Base-by-base conservation (phyloP, 2,113 vertebrate genomes). In the Tragelaphus buxtoni region DNA sequence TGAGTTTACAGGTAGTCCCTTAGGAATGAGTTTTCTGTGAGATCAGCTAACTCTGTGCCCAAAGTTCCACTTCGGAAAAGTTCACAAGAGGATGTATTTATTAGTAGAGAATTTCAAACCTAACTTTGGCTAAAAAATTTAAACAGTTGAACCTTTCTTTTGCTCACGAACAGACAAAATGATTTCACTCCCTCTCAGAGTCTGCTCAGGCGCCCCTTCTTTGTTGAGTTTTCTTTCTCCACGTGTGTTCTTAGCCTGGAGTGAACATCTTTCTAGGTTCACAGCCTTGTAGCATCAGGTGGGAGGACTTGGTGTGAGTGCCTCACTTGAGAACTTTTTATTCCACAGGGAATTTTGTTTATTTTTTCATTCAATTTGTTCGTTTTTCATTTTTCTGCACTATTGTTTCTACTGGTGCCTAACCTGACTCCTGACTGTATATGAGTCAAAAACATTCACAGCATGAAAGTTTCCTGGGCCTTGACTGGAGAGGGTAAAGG, bases 1-100 rank as follows among this genome's bases (percentile, higher is more conserved):
- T 55, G 82, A 96, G 97, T 95, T 97, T 74, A 96, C 96, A 96
- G 97, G 96, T 97, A 96, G 96, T 95, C 88, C 81, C 51, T 47
- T 24, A 84, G 55, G 81, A 79, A 58, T 86, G 94, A 79, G 95
- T 92, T 82, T 94, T 84, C 96, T 42, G 1, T 74, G 95, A 56
- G 61, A 32, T 63, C 91, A 69, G 61, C 74, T 74, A 45, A 79
- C 55, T 87, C 51, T 42, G 0, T 53, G 91, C 28, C 42, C 12
- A 30, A 63, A 63, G 32, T 42, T 95, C 9, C 49, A 89, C 94
- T 97, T 96, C 32, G 47, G 90, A 87, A 97, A 98, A 97, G 96
- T 97, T 97, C 85, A 79, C 47, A 77, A 76, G 51, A 93, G 61
- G 72, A 53, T 93, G 65, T 61, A 55, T 74, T 88, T 28, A 56